Evolutionary conservation across 2,888 invertebrate species (phyloP).

Genomic region (Himalopsyche tibetana): DNA sequence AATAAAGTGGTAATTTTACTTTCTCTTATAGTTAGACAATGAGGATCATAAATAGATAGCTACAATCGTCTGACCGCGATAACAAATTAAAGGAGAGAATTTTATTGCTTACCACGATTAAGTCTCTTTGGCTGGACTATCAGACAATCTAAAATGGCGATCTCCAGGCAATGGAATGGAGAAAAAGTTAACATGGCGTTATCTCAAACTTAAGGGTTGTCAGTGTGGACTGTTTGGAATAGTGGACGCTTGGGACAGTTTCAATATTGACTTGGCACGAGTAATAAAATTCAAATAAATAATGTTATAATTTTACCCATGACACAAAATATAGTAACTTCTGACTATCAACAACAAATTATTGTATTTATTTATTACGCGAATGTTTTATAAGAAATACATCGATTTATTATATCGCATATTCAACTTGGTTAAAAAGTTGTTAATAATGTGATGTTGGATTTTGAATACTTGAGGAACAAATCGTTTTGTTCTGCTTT

Average conservation of each 20-base stretch:
- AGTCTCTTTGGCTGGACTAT: constrained; percentile 8
- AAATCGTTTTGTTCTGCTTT: too few species aligned
- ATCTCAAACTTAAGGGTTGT: constrained; percentile 52
- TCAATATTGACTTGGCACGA: not conserved
- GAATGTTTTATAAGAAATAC: too few species aligned
- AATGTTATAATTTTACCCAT: not conserved
- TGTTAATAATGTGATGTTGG: too few species aligned
- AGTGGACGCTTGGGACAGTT: not conserved
- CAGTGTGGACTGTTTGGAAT: constrained; percentile 11
- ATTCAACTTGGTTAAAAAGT: too few species aligned
- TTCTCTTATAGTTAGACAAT: not conserved
- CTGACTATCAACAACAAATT: too few species aligned
- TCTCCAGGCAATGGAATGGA: constrained; percentile 56
- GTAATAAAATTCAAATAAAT: not conserved
- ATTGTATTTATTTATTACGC: too few species aligned
- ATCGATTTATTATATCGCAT: too few species aligned
- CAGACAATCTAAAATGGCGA: constrained; percentile 56
- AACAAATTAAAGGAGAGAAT: constrained; percentile 20
- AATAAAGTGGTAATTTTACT: not conserved
- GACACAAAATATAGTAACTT: too few species aligned
- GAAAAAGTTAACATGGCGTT: constrained; percentile 59
- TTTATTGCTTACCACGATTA: constrained; percentile 26
- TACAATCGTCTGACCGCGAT: not conserved
- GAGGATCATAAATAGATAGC: not conserved
- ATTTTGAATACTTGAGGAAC: too few species aligned